A percentile compares a stretch with the other conserved stretches of the same genome.
Conservation (phyloP, 2,797 vertebrate species). For the Emydoidea blandingii region DNA sequence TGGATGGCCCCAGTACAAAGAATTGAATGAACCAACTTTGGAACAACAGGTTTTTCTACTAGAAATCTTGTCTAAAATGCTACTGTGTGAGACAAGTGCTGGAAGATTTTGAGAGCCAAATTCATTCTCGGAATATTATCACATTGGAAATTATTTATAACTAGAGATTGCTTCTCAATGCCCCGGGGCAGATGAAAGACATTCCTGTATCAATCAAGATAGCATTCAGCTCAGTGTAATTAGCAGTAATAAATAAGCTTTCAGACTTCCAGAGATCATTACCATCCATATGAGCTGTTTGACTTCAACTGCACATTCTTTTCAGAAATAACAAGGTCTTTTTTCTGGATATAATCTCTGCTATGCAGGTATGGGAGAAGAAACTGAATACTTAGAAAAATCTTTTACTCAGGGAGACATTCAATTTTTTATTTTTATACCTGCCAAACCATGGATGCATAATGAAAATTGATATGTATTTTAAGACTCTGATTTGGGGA, state of each 20-base stretch:
- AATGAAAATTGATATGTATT: neutral
- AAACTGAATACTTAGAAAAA: neutral
- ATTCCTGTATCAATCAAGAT: neutral
- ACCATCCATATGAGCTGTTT: neutral
- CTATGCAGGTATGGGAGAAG: neutral
- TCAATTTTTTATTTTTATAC: neutral
- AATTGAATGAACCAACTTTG: neutral
- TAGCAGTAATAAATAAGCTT: neutral
- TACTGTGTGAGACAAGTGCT: neutral
- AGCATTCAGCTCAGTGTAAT: neutral
- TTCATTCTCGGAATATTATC: neutral
- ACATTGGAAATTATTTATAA: neutral
- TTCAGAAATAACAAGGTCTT: neutral
- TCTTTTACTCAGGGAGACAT: neutral
- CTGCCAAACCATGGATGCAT: neutral
- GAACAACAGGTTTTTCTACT: neutral
- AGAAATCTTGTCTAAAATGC: neutral
- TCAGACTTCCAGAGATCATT: neutral
- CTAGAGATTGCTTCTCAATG: neutral
- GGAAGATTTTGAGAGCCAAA: neutral
- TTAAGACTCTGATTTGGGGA: neutral
- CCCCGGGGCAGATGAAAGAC: neutral
- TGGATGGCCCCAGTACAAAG: neutral
- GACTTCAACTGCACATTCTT: neutral
- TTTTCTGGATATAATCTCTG: neutral